Conservation (phyloP, 2,888 invertebrate genomes). For the Miltochrista miniata region DNA sequence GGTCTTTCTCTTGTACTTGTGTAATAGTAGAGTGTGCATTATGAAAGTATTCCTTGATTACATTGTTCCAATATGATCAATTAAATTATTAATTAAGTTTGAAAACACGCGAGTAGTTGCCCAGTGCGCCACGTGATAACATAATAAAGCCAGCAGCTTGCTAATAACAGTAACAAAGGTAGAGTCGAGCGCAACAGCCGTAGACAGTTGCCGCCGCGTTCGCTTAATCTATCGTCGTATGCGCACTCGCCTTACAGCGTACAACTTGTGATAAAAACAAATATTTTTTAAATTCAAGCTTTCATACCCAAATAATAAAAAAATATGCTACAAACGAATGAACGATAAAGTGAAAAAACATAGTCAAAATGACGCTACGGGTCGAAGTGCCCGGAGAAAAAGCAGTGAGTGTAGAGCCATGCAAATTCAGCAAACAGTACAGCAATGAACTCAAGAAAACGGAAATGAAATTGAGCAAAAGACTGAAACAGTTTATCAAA, state of each 20-base stretch:
- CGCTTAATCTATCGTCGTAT: slow-evolving; percentile 52
- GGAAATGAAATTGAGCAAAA: slow-evolving; percentile 63
- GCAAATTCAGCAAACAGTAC: slow-evolving; percentile 65
- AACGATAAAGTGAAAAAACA: slow-evolving; percentile 55
- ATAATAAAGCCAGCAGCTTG: slow-evolving; percentile 68
- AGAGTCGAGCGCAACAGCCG: slow-evolving; percentile 60
- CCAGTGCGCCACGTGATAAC: slow-evolving; percentile 67
- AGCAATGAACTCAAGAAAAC: slow-evolving; percentile 57
- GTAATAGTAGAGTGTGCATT: not conserved
- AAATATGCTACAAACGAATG: slow-evolving; percentile 59
- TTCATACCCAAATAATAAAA: slow-evolving; percentile 12
- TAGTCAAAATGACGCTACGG: slow-evolving; percentile 77
- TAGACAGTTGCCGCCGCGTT: slow-evolving; percentile 25
- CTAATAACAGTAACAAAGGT: slow-evolving; percentile 70
- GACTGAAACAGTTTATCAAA: slow-evolving; percentile 68
- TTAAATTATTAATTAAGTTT: slow-evolving; percentile 36
- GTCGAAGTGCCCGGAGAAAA: slow-evolving; percentile 78
- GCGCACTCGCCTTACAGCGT: slow-evolving; percentile 49
- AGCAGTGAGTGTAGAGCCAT: slow-evolving; percentile 65
- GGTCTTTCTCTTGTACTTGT: too few species aligned
- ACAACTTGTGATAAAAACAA: slow-evolving; percentile 24
- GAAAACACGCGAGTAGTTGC: slow-evolving; percentile 33
- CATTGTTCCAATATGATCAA: slow-evolving; percentile 21
- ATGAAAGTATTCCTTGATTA: not conserved
- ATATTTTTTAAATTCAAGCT: slow-evolving; percentile 13